Conservation (phyloP, 2,113 vertebrate species). For the Glareola pratincola region DNA sequence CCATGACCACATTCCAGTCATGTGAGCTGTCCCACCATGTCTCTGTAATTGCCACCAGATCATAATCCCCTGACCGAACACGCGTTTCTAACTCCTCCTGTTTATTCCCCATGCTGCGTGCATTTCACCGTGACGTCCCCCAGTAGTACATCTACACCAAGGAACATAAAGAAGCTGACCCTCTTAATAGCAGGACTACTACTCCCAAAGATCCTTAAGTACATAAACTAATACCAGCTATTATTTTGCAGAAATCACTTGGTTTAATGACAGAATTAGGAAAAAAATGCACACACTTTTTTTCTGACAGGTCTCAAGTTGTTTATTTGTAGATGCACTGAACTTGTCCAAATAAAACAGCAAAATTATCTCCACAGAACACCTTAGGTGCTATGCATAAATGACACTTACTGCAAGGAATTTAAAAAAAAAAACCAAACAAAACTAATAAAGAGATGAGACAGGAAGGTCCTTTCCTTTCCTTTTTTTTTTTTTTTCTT, state of each 20-base stretch:
- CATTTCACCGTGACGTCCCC: background rate
- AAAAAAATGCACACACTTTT: background rate
- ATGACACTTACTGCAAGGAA: background rate
- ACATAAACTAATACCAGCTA: background rate
- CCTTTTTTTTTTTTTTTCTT: background rate
- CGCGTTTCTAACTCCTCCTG: too few species aligned
- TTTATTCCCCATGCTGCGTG: too few species aligned
- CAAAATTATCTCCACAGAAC: background rate
- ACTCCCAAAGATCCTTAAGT: background rate
- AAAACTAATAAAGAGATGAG: background rate
- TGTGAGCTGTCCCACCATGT: too few species aligned
- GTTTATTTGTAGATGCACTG: background rate
- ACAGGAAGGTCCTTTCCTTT: background rate
- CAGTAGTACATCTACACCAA: fast-evolving
- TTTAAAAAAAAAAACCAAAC: background rate
- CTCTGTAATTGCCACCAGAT: too few species aligned
- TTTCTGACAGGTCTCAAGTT: background rate
- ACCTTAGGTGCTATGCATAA: background rate
- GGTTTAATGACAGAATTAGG: background rate
- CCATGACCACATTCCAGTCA: too few species aligned
- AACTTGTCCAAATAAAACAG: background rate
- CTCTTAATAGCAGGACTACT: background rate
- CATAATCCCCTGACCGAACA: too few species aligned
- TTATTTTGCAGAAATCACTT: background rate
- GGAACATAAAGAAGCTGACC: background rate